Evolutionary conservation across 2,888 invertebrate genomes (phyloP), one percentile per base, ranked within the genome.

Genomic region (Phaedon cochleariae): DNA sequence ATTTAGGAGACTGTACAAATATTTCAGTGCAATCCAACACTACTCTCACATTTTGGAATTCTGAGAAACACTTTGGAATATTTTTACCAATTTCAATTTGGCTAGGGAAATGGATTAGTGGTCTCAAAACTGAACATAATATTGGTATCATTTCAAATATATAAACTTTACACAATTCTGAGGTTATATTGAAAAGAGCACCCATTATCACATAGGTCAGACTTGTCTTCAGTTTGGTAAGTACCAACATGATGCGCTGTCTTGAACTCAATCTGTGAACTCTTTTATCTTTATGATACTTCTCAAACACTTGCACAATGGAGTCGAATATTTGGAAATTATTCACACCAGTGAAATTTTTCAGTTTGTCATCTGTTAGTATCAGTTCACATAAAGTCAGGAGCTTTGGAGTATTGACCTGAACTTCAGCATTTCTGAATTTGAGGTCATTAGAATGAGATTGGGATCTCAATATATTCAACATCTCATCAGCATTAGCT

Each of bases 181-280:
- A 34, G 22, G 20, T 20, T 31, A 59, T 29, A n/a, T 34, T 21
- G 49, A 58, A 68, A 17, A 66, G 51, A n/a, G 49, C 18, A 57
- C 62, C 52, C 29, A 65, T 55, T 49, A 58, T 65, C 10, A 59
- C 62, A 64, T 66, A 69, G 2, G 59, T 63, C 9, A 69, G 45
- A 45, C 61, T 63, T 17, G 58, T 57, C 58, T 69, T 68, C 18
- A 68, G 45, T 61, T 68, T 61, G n/a, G 59, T 62, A 41, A 68
- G 58, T 29, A 53, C 7, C 48, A 64, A 64, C 49, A 67, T 54
- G 20, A 67, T 21, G 21, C 60, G 7, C 37, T 61, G 49, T 5
- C 54, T n/a, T n/a, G n/a, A n/a, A n/a, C n/a, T n/a, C n/a, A n/a
- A n/a, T n/a, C n/a, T n/a, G n/a, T n/a, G 49, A 51, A 31, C 15